Conservation (phyloP, 2,113 vertebrate species). For the Neoarius graeffei region DNA sequence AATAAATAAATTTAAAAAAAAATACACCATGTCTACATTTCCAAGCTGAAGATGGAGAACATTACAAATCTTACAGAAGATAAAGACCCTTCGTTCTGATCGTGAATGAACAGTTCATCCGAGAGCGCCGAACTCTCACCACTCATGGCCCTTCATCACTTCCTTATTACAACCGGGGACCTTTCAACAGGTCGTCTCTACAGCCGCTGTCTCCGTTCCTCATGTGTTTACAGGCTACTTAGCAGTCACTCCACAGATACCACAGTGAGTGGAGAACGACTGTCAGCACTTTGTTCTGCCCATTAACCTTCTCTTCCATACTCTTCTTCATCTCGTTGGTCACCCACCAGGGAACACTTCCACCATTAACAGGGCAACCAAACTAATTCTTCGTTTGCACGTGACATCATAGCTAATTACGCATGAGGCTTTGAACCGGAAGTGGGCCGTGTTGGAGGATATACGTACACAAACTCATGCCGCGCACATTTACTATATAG, state of each 20-base stretch:
- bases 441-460: no score
- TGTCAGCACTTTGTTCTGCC: background rate
- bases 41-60: no score
- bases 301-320: background rate
- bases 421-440: no score
- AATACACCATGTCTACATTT: no score
- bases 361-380: background rate
- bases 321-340: background rate
- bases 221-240: constrained; percentile 49
- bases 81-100: background rate
- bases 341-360: background rate
- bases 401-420: background rate
- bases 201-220: background rate
- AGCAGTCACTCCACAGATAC: constrained; percentile 40
- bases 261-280: background rate
- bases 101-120: no score
- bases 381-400: constrained; percentile 18
- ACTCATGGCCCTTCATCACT: constrained; percentile 28
- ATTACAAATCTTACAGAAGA: no score
- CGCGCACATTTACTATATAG: no score
- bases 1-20: no score
- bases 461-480: no score
- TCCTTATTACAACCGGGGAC: constrained; percentile 2
- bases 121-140: background rate
- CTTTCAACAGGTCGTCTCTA: constrained; percentile 33